phyloP scores from a whole-genome alignment of 2,888 invertebrate genomes.

The Colostygia pectinataria region DNA sequence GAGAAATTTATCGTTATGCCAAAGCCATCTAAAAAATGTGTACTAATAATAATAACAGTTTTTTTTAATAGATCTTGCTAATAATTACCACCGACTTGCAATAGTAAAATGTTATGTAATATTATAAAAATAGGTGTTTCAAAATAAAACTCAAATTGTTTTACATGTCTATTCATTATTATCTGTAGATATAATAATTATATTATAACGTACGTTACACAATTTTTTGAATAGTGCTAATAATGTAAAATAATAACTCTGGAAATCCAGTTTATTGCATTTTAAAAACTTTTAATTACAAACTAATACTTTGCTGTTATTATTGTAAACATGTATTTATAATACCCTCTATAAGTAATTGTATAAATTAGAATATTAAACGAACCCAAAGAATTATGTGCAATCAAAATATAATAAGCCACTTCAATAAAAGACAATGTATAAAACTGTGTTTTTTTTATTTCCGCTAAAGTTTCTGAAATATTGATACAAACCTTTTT shows the following conservation, averaged over 20 bases:
- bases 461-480: too few relatives aligned
- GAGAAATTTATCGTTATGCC: too few relatives aligned
- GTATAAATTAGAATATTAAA: slow-evolving; percentile 43
- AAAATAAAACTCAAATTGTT: neutral
- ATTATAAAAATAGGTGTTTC: neutral
- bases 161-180: neutral
- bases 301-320: slow-evolving; percentile 19
- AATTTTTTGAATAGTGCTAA: too few relatives aligned
- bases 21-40: slow-evolving; percentile 37
- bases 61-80: slow-evolving; percentile 3
- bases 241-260: too few relatives aligned
- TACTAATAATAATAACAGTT: neutral
- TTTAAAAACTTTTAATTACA: slow-evolving; percentile 23
- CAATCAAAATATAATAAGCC: slow-evolving; percentile 72
- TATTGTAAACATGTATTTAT: slow-evolving; percentile 41
- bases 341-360: slow-evolving; percentile 33
- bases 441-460: slow-evolving; percentile 9
- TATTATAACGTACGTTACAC: neutral
- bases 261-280: neutral
- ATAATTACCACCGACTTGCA: slow-evolving; percentile 7
- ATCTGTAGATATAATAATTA: neutral
- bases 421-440: slow-evolving; percentile 67
- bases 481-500: too few relatives aligned
- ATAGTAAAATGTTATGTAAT: slow-evolving; percentile 3
- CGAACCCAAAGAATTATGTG: slow-evolving; percentile 76